A percentile compares a stretch with the other conserved stretches of the same genome.
Conservation (phyloP, 2,888 invertebrate genomes). For the Eucera pruinosa region DNA sequence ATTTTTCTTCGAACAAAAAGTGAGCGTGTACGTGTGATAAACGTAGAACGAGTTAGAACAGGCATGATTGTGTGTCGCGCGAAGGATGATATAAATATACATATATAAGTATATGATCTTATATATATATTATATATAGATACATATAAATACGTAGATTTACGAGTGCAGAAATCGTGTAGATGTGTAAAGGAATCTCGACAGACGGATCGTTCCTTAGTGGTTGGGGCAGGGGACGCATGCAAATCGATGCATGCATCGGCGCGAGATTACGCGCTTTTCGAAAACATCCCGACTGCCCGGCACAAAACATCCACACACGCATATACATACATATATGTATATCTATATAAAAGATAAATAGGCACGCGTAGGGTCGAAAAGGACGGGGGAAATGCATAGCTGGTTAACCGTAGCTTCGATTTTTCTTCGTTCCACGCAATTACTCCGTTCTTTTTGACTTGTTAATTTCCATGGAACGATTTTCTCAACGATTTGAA, state of each 20-base stretch:
- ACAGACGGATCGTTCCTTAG: not conserved
- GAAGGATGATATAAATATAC: conserved; percentile 56
- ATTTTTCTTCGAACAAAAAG: conserved; percentile 69
- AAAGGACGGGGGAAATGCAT: conserved; percentile 25
- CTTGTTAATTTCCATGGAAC: conserved; percentile 12
- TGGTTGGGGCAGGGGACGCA: conserved; percentile 12
- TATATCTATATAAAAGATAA: conserved; percentile 21
- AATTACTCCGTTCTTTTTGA: conserved; percentile 25
- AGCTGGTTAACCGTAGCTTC: conserved; percentile 6
- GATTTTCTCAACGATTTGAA: conserved; percentile 30
- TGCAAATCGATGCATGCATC: not conserved
- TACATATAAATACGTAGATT: conserved; percentile 35
- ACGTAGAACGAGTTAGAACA: conserved; percentile 24
- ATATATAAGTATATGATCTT: conserved; percentile 51
- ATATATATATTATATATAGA: conserved; percentile 48
- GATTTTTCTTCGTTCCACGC: conserved; percentile 1
- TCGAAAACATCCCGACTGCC: conserved; percentile 8
- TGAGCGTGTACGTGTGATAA: conserved; percentile 65
- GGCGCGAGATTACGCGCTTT: not conserved
- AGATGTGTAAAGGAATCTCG: conserved; percentile 18
- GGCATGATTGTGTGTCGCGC: conserved; percentile 33
- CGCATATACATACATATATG: conserved; percentile 4
- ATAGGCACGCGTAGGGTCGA: conserved; percentile 25
- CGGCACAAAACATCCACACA: not conserved
- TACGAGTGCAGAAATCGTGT: conserved; percentile 24